phyloP scores from a whole-genome alignment of 2,113 vertebrate genomes.

The Passer domesticus region DNA sequence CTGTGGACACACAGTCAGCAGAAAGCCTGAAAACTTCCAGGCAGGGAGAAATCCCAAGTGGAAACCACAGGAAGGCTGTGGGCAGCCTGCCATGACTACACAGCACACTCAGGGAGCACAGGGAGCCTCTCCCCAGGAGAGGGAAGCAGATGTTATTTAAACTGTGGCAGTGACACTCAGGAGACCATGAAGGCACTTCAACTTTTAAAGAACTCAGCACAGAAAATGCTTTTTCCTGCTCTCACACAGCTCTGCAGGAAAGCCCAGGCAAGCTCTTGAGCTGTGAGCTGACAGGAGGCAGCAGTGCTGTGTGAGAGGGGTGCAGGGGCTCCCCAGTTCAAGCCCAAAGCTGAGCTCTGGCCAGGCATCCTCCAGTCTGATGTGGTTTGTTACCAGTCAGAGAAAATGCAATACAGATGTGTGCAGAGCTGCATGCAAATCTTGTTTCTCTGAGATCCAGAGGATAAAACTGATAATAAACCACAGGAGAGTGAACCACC shows the following conservation, averaged over 20 bases:
- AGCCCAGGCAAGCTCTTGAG: not conserved
- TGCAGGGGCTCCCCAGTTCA: not conserved
- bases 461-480: not conserved
- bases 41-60: not conserved
- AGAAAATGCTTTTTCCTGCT: not conserved
- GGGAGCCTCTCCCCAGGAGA: not conserved
- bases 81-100: not conserved
- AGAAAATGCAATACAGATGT: not conserved
- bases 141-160: not conserved
- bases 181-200: not conserved
- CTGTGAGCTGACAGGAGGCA: not conserved
- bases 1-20: not conserved
- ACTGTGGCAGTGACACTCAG: not conserved
- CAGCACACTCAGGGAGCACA: not conserved
- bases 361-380: not conserved
- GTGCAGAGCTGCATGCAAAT: not conserved
- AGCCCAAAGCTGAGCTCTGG: not conserved
- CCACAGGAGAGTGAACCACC: not conserved
- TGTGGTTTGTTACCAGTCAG: not conserved
- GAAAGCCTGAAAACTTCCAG: not conserved
- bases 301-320: not conserved
- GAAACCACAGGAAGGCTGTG: not conserved
- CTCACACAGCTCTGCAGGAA: not conserved
- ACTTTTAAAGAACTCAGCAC: not conserved
- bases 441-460: not conserved